phyloP scores from a whole-genome alignment of 35 echinoderm and acorn worm genomes.

The Heliocidaris tuberculata region DNA sequence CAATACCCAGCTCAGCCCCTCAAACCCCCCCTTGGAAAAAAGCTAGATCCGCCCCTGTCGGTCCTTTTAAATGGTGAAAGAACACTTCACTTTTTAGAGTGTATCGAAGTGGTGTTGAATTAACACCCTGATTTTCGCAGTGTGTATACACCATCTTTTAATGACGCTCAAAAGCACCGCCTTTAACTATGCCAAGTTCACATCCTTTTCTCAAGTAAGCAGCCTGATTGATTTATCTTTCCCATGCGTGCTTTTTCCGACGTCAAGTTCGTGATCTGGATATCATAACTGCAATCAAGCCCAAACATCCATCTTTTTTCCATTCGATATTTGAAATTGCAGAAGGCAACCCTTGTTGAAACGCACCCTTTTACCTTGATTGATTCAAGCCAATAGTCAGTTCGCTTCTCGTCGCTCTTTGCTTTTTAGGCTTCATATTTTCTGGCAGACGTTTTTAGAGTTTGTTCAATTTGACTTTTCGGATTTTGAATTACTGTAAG shows the following conservation, averaged over 20 bases:
- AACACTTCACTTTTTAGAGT: too few relatives aligned
- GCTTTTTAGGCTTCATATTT: not conserved
- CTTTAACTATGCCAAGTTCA: not conserved
- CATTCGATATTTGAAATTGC: not conserved
- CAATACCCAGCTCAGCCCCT: too few relatives aligned
- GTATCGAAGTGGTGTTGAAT: too few relatives aligned
- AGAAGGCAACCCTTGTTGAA: not conserved
- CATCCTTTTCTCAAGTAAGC: not conserved
- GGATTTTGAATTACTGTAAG: not conserved
- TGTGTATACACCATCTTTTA: not conserved
- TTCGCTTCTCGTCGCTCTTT: not conserved
- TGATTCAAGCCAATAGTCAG: not conserved
- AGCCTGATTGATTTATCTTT: not conserved
- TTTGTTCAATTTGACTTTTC: not conserved
- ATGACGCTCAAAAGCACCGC: not conserved
- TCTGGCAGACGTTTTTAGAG: not conserved
- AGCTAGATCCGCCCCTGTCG: too few relatives aligned
- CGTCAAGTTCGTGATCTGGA: not conserved
- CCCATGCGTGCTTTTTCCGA: not conserved
- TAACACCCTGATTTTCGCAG: too few relatives aligned
- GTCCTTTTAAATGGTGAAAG: too few relatives aligned
- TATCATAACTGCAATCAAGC: not conserved
- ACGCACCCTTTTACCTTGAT: not conserved
- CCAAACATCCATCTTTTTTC: slow-evolving; percentile 1
- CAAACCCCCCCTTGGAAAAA: too few relatives aligned